A percentile compares a stretch with the other conserved stretches of the same genome.
Evolutionary conservation across 2,888 invertebrate species (phyloP).

Genomic region (Crocallis elinguaria): DNA sequence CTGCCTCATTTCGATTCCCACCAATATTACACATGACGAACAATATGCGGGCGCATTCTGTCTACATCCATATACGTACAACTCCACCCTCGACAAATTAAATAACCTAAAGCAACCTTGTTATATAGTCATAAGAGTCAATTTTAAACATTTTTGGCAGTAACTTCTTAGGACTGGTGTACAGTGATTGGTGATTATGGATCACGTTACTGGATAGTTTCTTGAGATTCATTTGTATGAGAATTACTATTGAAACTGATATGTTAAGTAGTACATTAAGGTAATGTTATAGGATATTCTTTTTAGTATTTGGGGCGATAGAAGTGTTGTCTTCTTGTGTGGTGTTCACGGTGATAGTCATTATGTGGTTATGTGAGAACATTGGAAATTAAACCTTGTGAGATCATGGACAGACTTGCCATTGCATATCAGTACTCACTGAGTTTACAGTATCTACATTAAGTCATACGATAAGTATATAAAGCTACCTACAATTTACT

Average conservation of each 20-base stretch:
- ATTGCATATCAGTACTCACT: too few species aligned
- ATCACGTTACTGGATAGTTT: slow-evolving; percentile 36
- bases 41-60: slow-evolving; percentile 71
- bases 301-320: slow-evolving; percentile 16
- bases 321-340: slow-evolving; percentile 18
- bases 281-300: slow-evolving; percentile 28
- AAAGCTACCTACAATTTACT: too few species aligned
- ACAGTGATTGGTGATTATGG: slow-evolving; percentile 32
- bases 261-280: slow-evolving; percentile 38
- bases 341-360: slow-evolving; percentile 12
- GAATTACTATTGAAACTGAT: slow-evolving; percentile 38
- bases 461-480: too few species aligned
- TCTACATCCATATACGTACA: slow-evolving; percentile 37
- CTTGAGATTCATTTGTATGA: slow-evolving; percentile 37
- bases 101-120: slow-evolving; percentile 4
- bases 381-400: too few species aligned
- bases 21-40: slow-evolving; percentile 26
- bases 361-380: background rate
- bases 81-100: background rate
- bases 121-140: background rate
- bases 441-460: too few species aligned
- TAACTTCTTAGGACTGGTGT: slow-evolving; percentile 10
- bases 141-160: background rate
- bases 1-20: slow-evolving; percentile 22
- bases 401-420: too few species aligned